Evolutionary conservation across 2,113 vertebrate species (phyloP), one percentile per base, ranked within the genome.

Genomic region (Platycercus adscitus): DNA sequence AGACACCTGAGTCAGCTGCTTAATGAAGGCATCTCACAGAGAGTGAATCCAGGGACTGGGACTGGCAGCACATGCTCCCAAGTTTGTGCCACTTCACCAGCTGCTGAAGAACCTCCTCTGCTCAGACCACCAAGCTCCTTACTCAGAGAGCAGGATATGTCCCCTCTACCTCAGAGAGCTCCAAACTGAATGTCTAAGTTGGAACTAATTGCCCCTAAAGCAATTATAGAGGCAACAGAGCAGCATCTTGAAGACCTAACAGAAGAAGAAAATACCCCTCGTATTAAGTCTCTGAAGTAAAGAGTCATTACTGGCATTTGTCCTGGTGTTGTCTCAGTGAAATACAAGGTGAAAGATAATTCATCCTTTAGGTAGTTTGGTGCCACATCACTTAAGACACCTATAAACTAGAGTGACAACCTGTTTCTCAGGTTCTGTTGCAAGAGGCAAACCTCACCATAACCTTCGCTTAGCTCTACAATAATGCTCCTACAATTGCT

Each of bases 341-440:
- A 91, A 94, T 50, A 77, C 15, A 72, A 63, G 63, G 39, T 82
- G 93, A 91, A 95, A 86, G 63, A 88, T 50, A 82, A 86, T 61
- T 92, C 46, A 47, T 91, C 75, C 55, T 96, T 82, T 50, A 72
- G 39, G 75, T 70, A 91, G 89, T 82, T 58, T 13, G 1, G 39
- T 89, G 63, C 7, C 87, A 91, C 69, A 93, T 93, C 63, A 89
- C 53, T 80, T 65, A 46, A 50, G 8, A 91, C 61, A 43, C 31
- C 73, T 85, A 44, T 82, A 85, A 88, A 91, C 63, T 35, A 43
- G 39, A 95, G 46, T 80, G 84, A 77, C 71, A 96, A 49, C 10
- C 35, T 63, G 41, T 21, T 88, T 79, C 86, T 66, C 58, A 25
- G 25, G 46, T 69, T 28, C 24, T 66, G 28, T 58, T 95, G 58